Evolutionary conservation across 2,113 vertebrate genomes (phyloP).

Genomic region (Pseudopodoces humilis): DNA sequence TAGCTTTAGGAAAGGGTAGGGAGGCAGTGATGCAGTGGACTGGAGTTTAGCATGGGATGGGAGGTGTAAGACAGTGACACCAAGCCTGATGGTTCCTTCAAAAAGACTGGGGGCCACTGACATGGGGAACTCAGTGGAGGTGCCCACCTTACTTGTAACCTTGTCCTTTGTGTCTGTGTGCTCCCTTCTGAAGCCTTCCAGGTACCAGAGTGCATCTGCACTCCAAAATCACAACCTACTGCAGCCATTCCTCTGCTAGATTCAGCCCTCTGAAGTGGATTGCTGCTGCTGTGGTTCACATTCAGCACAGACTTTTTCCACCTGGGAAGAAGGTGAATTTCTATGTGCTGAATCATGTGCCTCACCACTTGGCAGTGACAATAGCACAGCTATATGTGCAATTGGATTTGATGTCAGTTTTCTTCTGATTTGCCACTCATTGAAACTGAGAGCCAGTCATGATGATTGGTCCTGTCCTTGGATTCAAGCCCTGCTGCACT

Average conservation of each 20-base stretch:
- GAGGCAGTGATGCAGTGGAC: background rate
- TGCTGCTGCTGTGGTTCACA: background rate
- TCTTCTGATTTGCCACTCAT: constrained; percentile 42
- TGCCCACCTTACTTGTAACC: background rate
- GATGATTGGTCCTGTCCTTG: constrained; percentile 59
- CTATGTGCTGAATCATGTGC: background rate
- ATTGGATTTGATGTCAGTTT: constrained; percentile 29
- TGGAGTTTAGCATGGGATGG: background rate
- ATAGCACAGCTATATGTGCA: constrained; percentile 13
- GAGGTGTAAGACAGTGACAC: background rate
- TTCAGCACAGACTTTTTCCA: background rate
- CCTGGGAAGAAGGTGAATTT: constrained; percentile 27
- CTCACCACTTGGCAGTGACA: constrained; percentile 40
- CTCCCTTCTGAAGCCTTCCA: background rate
- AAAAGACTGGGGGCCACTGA: background rate
- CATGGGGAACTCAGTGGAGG: background rate
- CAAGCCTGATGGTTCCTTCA: background rate
- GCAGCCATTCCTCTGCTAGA: background rate
- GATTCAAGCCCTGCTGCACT: constrained; percentile 35
- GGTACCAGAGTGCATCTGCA: background rate
- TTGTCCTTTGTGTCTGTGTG: background rate
- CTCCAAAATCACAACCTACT: background rate
- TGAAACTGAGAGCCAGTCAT: constrained; percentile 43
- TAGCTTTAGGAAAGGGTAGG: background rate
- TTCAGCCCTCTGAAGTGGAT: background rate